These are phyloP conservation scores for Naso thynnoides DNA, from an alignment of 2,797 vertebrate species.

Conservation along the genomic window DNA sequence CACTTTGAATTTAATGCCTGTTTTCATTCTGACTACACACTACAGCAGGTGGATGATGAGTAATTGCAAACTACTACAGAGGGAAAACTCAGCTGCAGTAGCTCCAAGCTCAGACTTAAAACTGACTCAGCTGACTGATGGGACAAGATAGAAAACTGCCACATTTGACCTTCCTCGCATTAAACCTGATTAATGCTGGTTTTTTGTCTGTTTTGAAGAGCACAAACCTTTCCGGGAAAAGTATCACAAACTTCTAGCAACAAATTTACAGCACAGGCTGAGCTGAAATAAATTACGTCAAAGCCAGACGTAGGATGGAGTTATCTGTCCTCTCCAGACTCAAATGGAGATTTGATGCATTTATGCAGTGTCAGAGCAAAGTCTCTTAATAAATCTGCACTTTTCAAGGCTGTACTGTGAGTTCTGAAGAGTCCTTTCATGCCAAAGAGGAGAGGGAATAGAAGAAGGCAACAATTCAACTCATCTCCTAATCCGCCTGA, in stretches of 20 bases:
- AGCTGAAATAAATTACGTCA: conserved; percentile 12
- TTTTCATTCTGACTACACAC: neutral
- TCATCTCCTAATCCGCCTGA: conserved; percentile 25
- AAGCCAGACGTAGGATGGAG: neutral
- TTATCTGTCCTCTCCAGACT: conserved; percentile 19
- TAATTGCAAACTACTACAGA: neutral
- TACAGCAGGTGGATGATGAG: neutral
- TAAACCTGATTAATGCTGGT: neutral
- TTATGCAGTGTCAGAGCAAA: conserved; percentile 7
- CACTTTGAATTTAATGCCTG: neutral
- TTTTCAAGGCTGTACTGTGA: conserved; percentile 33
- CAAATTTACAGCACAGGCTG: neutral
- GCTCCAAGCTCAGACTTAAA: conserved; percentile 4
- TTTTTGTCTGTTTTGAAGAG: conserved; percentile 11
- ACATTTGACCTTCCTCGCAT: neutral
- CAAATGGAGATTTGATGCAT: conserved; percentile 23
- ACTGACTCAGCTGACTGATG: conserved; percentile 19
- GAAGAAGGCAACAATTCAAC: conserved; percentile 23
- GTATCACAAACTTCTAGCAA: conserved; percentile 20
- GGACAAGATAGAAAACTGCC: conserved; percentile 20
- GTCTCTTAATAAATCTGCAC: conserved; percentile 17
- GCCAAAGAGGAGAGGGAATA: conserved; percentile 3
- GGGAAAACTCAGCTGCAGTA: neutral
- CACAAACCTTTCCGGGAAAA: conserved; percentile 13
- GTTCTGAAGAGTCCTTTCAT: conserved; percentile 30